These are phyloP conservation scores for Halcyon smyrnensis DNA, from an alignment of 2,797 vertebrate species.

Conservation along the genomic window DNA sequence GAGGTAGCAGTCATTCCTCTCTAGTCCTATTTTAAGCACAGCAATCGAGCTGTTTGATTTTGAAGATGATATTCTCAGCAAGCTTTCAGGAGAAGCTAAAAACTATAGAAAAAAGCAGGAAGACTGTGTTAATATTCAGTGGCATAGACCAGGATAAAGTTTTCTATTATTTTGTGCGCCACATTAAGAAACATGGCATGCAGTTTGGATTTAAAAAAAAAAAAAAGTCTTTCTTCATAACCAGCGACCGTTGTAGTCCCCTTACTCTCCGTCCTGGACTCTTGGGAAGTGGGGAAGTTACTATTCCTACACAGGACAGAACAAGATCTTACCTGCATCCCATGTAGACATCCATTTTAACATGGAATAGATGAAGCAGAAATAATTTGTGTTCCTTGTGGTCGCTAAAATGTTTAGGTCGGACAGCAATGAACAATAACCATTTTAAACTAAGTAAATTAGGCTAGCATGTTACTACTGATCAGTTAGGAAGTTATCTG, in stretches of 20 bases:
- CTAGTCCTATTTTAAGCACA: slow-evolving; percentile 7
- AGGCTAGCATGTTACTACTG: not conserved
- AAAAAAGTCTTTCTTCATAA: not conserved
- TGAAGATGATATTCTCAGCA: slow-evolving; percentile 18
- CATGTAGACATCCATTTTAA: not conserved
- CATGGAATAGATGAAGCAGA: not conserved
- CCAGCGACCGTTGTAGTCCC: not conserved
- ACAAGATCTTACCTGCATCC: not conserved
- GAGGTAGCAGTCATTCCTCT: not conserved
- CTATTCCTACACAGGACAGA: not conserved
- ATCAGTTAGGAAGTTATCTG: not conserved
- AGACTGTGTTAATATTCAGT: not conserved
- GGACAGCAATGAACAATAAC: not conserved
- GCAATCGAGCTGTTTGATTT: not conserved
- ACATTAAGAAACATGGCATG: not conserved
- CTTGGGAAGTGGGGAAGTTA: not conserved
- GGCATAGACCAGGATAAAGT: not conserved
- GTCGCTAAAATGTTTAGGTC: not conserved
- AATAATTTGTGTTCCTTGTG: not conserved
- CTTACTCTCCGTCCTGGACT: not conserved
- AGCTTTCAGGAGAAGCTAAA: slow-evolving; percentile 21
- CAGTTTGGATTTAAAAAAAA: not conserved
- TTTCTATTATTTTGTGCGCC: not conserved
- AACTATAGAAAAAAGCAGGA: not conserved
- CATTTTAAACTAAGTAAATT: not conserved